Evolutionary conservation across 2,797 vertebrate genomes (phyloP).

Genomic region (Buceros bicornis): DNA sequence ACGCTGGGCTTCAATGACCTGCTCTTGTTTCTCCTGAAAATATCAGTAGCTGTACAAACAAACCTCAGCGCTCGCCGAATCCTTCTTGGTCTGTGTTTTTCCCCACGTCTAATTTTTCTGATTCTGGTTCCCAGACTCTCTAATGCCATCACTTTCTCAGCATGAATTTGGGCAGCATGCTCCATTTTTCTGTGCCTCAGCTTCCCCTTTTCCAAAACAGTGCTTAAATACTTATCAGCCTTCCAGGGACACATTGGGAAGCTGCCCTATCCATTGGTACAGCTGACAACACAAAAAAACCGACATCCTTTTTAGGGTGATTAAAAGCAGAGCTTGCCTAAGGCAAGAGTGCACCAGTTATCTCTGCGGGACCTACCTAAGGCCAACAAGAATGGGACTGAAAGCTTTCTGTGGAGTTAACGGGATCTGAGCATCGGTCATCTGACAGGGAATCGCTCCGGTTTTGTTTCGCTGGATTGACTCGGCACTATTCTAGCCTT

Average conservation of each 20-base stretch:
- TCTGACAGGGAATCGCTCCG: rapidly evolving
- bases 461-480: neutral
- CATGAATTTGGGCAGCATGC: neutral
- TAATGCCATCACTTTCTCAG: neutral
- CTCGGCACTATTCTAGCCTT: neutral
- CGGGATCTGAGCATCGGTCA: neutral
- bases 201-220: neutral
- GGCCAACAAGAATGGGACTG: neutral
- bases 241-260: neutral
- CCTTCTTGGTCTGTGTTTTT: neutral
- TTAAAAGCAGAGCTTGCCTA: neutral
- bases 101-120: neutral
- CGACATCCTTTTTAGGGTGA: neutral
- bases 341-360: neutral
- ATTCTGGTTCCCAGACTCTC: neutral
- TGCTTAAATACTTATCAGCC: neutral
- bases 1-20: neutral
- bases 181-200: neutral
- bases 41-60: neutral
- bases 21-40: neutral
- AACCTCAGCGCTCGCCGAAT: neutral
- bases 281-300: neutral
- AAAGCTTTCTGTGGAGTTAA: neutral
- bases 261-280: neutral
- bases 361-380: neutral